Evolutionary conservation across 2,888 invertebrate species (phyloP).

Genomic region (Caenorhabditis drosophilae): DNA sequence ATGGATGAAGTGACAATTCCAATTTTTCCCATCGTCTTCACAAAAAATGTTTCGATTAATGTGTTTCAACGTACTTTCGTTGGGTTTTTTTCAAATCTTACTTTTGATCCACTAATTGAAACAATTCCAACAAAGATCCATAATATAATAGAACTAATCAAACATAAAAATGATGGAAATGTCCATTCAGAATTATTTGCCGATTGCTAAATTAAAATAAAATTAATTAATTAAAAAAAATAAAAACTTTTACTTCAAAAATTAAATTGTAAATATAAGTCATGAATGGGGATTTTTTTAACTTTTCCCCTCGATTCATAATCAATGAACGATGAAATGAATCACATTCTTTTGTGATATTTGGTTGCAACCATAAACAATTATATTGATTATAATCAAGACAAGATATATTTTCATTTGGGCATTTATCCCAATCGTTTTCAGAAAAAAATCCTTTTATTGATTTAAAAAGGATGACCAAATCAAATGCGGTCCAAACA

Average conservation of each 20-base stretch:
- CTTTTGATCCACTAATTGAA: conserved; percentile 29
- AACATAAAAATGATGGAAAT: conserved; percentile 1
- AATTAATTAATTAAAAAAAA: too few relatives aligned
- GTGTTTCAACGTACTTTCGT: background rate
- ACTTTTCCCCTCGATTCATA: conserved; percentile 5
- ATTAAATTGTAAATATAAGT: conserved; percentile 11
- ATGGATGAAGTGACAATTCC: conserved; percentile 10
- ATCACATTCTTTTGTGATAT: conserved; percentile 6
- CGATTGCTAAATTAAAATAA: background rate
- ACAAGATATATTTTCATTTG: conserved; percentile 1
- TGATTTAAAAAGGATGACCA: too few relatives aligned
- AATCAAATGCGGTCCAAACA: conserved; percentile 23
- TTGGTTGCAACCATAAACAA: conserved; percentile 11
- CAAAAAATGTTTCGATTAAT: background rate
- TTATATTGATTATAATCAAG: conserved; percentile 10
- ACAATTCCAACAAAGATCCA: conserved; percentile 20
- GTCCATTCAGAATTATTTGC: conserved; percentile 6
- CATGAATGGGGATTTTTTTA: conserved; percentile 24
- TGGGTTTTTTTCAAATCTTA: background rate
- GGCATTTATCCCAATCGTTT: conserved; percentile 19
- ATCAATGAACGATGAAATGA: conserved; percentile 9
- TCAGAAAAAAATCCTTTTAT: too few relatives aligned
- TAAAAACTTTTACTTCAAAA: conserved; percentile 12
- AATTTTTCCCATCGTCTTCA: conserved; percentile 9
- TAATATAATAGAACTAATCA: conserved; percentile 2